Evolutionary conservation across 2,797 vertebrate genomes (phyloP).

Genomic region (Pyrocephalus nanus): DNA sequence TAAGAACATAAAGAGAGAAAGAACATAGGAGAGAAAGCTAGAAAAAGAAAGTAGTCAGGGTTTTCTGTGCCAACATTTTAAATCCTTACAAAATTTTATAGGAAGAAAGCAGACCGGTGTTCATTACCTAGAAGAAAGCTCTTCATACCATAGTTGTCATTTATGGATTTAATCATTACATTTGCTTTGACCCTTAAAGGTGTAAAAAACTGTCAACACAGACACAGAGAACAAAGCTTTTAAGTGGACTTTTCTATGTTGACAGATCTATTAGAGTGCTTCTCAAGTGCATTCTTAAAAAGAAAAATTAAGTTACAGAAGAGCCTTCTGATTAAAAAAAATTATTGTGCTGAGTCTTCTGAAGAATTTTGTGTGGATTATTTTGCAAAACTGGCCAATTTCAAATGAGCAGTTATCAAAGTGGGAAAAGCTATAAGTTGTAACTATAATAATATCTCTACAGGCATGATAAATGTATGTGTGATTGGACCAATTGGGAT

Average conservation of each 20-base stretch:
- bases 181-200: background rate
- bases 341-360: background rate
- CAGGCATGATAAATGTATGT: constrained; percentile 51
- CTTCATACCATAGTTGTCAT: background rate
- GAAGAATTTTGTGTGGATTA: background rate
- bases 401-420: constrained; percentile 22
- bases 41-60: background rate
- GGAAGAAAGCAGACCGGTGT: background rate
- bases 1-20: background rate
- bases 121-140: background rate
- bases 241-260: background rate
- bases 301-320: constrained; percentile 27
- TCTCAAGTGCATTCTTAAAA: background rate
- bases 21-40: background rate
- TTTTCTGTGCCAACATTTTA: background rate
- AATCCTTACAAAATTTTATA: background rate
- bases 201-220: background rate
- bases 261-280: background rate
- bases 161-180: background rate
- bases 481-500: constrained; percentile 54
- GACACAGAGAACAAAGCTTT: background rate
- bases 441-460: constrained; percentile 16
- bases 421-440: background rate
- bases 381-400: background rate
- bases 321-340: background rate